Evolutionary conservation across 2,888 invertebrate species (phyloP).

Genomic region (Tenthredo amoena): DNA sequence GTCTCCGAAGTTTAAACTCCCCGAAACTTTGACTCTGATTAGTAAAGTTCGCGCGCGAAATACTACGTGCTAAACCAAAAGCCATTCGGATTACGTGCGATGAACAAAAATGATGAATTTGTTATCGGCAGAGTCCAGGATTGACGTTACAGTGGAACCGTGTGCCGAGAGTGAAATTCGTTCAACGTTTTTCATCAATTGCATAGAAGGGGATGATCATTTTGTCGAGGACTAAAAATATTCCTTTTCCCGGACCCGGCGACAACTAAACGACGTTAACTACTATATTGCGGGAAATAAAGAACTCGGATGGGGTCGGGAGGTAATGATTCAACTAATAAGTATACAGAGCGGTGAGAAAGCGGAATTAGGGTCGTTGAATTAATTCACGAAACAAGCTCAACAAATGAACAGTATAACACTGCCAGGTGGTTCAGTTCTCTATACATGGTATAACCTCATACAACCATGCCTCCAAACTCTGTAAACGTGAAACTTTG

Average conservation of each 20-base stretch:
- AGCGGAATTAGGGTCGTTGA: conserved; percentile 20
- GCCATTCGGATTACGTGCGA: too few relatives aligned
- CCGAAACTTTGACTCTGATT: neutral
- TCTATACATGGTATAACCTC: neutral
- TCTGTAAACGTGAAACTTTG: conserved; percentile 23
- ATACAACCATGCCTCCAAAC: neutral
- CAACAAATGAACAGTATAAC: conserved; percentile 19
- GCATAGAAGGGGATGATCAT: neutral
- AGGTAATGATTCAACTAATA: conserved; percentile 16
- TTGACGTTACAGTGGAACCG: too few relatives aligned
- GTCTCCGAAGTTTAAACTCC: neutral
- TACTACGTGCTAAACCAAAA: neutral
- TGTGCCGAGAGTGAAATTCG: too few relatives aligned
- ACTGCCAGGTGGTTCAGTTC: conserved; percentile 8
- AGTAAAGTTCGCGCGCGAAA: neutral
- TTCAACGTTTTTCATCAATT: too few relatives aligned
- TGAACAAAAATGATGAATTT: neutral
- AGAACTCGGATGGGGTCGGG: neutral
- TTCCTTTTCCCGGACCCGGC: neutral
- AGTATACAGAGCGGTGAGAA: conserved; percentile 1
- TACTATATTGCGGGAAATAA: neutral
- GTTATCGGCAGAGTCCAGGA: neutral
- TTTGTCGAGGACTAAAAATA: neutral
- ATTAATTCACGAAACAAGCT: conserved; percentile 27
- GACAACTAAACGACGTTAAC: neutral